phyloP scores from a whole-genome alignment of 2,797 vertebrate genomes.

The Hyperoplus immaculatus region DNA sequence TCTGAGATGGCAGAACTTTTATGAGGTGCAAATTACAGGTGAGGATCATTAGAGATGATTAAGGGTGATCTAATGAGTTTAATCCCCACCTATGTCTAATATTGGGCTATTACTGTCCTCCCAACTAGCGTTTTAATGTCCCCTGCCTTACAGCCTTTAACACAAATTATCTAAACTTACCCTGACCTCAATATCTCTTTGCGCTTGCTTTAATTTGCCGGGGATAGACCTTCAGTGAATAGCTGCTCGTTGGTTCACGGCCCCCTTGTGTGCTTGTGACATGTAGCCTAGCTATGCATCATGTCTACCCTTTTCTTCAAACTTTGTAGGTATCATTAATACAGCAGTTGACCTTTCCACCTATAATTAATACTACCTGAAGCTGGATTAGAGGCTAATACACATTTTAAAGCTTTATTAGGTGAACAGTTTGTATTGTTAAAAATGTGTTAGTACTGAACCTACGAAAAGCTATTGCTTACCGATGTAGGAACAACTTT shows the following conservation, averaged over 20 bases:
- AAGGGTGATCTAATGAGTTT: conserved; percentile 67
- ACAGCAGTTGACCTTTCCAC: background rate
- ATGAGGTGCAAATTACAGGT: conserved; percentile 68
- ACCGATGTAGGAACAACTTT: background rate
- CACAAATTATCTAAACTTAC: conserved; percentile 68
- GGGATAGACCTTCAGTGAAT: conserved; percentile 37
- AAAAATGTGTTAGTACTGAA: background rate
- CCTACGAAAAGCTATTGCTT: background rate
- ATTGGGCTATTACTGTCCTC: conserved; percentile 64
- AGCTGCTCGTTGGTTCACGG: conserved; percentile 17
- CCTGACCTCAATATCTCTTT: conserved; percentile 63
- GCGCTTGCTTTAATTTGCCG: conserved; percentile 54
- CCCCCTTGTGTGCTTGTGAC: conserved; percentile 1
- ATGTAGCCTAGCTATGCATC: background rate
- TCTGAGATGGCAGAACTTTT: conserved; percentile 57
- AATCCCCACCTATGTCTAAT: conserved; percentile 70
- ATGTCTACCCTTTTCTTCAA: conserved; percentile 1
- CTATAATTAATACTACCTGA: background rate
- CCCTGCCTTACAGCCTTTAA: conserved; percentile 61
- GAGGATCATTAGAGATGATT: conserved; percentile 68
- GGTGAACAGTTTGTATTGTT: background rate
- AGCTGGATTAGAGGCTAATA: background rate
- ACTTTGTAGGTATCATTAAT: background rate
- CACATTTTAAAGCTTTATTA: background rate
- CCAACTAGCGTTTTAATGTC: conserved; percentile 69